phyloP scores from a whole-genome alignment of 2,888 invertebrate genomes.

The Nephrotoma appendiculata region DNA sequence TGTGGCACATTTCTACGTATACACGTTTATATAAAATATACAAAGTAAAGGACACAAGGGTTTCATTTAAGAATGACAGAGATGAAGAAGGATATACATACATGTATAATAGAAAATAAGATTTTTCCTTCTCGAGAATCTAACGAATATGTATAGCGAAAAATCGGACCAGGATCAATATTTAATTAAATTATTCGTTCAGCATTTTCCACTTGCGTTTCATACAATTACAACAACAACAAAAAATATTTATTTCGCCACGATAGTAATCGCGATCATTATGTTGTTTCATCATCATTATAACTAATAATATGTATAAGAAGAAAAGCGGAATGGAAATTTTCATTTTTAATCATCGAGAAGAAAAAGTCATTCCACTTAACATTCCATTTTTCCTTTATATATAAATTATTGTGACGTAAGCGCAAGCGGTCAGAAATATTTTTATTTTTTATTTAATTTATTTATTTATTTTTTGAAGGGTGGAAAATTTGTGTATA shows the following conservation, averaged over 20 bases:
- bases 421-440: not conserved
- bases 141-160: not conserved
- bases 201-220: not conserved
- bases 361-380: not conserved
- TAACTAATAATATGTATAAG: not conserved
- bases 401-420: conserved; percentile 3
- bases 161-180: conserved; percentile 4
- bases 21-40: not conserved
- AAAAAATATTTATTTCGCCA: not conserved
- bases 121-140: not conserved
- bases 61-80: conserved; percentile 5
- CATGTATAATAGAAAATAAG: not conserved
- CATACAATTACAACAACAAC: not conserved
- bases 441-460: not conserved
- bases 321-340: not conserved
- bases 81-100: conserved; percentile 5
- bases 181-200: conserved; percentile 3
- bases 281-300: not conserved
- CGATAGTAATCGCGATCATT: not conserved
- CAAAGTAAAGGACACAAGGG: conserved; percentile 5
- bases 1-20: conserved; percentile 2
- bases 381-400: not conserved
- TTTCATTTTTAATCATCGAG: not conserved
- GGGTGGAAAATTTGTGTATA: not conserved
- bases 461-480: not conserved